Conservation (phyloP, 2,888 invertebrate genomes). For the Andricus quercusramuli region DNA sequence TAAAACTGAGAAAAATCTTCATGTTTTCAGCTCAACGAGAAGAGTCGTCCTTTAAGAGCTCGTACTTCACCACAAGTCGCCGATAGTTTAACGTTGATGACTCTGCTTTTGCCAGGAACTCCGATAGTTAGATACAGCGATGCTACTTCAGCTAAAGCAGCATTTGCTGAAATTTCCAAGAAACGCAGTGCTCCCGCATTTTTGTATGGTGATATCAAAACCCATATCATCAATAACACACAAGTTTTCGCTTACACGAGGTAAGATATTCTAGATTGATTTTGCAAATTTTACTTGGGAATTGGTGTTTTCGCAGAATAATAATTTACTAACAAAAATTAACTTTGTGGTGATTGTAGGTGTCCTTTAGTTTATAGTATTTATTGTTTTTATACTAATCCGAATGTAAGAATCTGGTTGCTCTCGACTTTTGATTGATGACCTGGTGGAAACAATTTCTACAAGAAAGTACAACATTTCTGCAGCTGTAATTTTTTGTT, state of each 20-base stretch:
- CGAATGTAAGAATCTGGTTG: background rate
- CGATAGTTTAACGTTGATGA: constrained; percentile 83
- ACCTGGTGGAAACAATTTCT: no score
- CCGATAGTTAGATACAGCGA: constrained; percentile 81
- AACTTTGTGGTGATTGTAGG: background rate
- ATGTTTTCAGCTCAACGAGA: constrained; percentile 67
- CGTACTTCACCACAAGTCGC: constrained; percentile 77
- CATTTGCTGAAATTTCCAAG: constrained; percentile 77
- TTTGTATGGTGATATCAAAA: constrained; percentile 81
- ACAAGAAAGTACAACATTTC: no score
- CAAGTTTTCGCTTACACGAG: constrained; percentile 85
- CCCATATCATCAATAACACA: constrained; percentile 77
- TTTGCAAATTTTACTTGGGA: background rate
- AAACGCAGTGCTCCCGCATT: constrained; percentile 81
- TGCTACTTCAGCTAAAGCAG: constrained; percentile 55
- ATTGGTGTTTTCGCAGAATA: background rate
- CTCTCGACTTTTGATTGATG: background rate
- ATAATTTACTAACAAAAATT: background rate
- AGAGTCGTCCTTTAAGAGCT: constrained; percentile 59
- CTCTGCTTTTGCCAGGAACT: constrained; percentile 89
- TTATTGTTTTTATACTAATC: background rate
- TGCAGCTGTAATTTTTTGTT: no score
- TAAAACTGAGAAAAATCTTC: background rate
- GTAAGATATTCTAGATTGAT: constrained; percentile 78
- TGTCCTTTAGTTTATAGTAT: background rate